phyloP scores from a whole-genome alignment of 2,113 vertebrate species.

The Micromys minutus region DNA sequence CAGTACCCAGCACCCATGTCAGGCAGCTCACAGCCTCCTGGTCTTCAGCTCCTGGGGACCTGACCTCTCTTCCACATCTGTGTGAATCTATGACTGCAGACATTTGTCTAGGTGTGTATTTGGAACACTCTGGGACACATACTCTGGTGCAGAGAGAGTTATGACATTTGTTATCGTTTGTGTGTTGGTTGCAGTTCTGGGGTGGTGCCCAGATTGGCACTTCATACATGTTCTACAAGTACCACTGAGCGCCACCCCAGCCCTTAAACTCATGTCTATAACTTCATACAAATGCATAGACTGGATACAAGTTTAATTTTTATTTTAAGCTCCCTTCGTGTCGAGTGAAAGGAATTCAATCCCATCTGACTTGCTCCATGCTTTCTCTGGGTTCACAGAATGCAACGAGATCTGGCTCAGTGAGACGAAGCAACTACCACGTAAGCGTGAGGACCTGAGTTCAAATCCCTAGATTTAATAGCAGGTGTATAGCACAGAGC shows the following conservation, averaged over 20 bases:
- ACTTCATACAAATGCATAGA: not conserved
- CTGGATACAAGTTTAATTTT: not conserved
- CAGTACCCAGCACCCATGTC: not conserved
- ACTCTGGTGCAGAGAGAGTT: not conserved
- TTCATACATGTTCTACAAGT: not conserved
- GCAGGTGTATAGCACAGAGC: no score
- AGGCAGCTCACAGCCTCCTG: no score
- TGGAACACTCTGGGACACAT: not conserved
- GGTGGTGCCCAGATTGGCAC: not conserved
- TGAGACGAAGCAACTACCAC: not conserved
- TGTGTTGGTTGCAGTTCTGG: not conserved
- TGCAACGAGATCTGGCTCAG: not conserved
- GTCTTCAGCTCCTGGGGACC: not conserved
- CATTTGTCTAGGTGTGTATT: not conserved
- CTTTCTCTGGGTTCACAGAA: not conserved
- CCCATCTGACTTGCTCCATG: not conserved
- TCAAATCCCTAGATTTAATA: not conserved
- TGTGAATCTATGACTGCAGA: not conserved
- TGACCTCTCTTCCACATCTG: not conserved
- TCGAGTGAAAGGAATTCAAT: slow-evolving; percentile 15
- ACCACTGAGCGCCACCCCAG: not conserved
- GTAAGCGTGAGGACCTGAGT: not conserved
- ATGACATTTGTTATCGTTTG: not conserved
- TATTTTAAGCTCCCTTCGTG: not conserved
- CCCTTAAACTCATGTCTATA: not conserved